A percentile compares a stretch with the other conserved stretches of the same genome.
Evolutionary conservation across 2,888 invertebrate genomes (phyloP).

Genomic region (Bugulina stolonifera): DNA sequence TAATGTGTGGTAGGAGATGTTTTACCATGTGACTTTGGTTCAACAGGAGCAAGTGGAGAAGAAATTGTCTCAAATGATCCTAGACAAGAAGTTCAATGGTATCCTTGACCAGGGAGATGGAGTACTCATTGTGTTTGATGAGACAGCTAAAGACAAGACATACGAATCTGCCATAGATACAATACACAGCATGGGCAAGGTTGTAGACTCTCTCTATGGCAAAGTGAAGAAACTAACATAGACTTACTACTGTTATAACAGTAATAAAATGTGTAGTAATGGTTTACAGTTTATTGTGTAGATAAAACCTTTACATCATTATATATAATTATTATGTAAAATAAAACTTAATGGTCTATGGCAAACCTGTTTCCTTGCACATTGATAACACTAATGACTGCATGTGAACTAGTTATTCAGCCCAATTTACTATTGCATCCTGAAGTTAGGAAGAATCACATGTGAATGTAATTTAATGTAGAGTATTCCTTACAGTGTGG

Average conservation of each 20-base stretch:
- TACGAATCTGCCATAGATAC: constrained; percentile 95
- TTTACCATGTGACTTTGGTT: constrained; percentile 28
- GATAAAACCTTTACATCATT: too few relatives aligned
- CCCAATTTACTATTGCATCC: too few relatives aligned
- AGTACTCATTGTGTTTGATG: constrained; percentile 94
- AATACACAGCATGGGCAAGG: constrained; percentile 98
- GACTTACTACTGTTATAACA: constrained; percentile 27
- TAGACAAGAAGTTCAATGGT: constrained; percentile 84
- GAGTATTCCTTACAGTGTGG: too few relatives aligned
- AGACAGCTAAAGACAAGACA: constrained; percentile 86
- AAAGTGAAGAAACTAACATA: constrained; percentile 97
- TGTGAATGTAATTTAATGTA: too few relatives aligned
- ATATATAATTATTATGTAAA: too few relatives aligned
- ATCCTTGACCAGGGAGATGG: constrained; percentile 98
- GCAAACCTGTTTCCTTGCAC: too few relatives aligned
- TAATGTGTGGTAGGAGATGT: too few relatives aligned
- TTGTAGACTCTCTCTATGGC: constrained; percentile 96
- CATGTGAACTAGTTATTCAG: too few relatives aligned
- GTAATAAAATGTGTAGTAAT: background rate
- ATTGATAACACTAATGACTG: too few relatives aligned
- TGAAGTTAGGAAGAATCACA: too few relatives aligned
- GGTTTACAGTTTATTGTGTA: too few relatives aligned
- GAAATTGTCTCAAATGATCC: constrained; percentile 98
- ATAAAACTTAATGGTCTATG: too few relatives aligned
- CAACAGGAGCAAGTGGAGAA: constrained; percentile 83